Evolutionary conservation across 2,113 vertebrate genomes (phyloP), one percentile per base, ranked within the genome.

Genomic region (Nannobrachium achirus): DNA sequence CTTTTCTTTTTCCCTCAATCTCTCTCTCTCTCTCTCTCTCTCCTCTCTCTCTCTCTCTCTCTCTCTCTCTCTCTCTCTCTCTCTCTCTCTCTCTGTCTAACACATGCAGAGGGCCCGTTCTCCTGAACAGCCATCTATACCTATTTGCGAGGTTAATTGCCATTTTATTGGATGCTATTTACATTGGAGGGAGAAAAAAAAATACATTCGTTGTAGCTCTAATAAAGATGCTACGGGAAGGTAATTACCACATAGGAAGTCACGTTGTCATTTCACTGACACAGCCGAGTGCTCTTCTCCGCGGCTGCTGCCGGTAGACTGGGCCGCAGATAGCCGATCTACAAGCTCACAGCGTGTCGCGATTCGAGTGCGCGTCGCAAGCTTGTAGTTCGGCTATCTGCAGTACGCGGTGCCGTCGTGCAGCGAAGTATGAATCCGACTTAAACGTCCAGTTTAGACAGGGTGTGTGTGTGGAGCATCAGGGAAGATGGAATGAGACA

Each of bases 141-240:
- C 80, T 82, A 91, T 91, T 93, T 91, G 85, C 79, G 84, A 88
- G 86, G 89, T 93, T 92, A 91, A 93, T 89, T 93, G 86, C 80
- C 85, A 82, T 90, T 92, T 91, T 81, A 92, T 89, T 89, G 89
- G 77, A 57, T 81, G 77, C 84, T 89, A 89, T 92, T 92, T 92
- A 87, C 90, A 86, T 80, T 56, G n/a, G n/a, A n/a, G n/a, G n/a
- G n/a, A n/a, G n/a, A n/a, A n/a, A n/a, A 89, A 86, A 75, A 77
- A 59, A 52, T 73, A 69, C 80, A 88, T 87, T 89, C n/a, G 83
- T 92, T 89, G 90, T 82, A 85, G 76, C 81, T 78, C 85, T 89
- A 90, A 91, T 92, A 87, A 89, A 91, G 84, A 88, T 76, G 76
- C 80, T 76, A 84, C 82, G 75, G 70, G 81, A 89, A 88, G 78